Evolutionary conservation across 1,140 invertebrate species (phyloP).

Genomic region (Subanguina moxae): DNA sequence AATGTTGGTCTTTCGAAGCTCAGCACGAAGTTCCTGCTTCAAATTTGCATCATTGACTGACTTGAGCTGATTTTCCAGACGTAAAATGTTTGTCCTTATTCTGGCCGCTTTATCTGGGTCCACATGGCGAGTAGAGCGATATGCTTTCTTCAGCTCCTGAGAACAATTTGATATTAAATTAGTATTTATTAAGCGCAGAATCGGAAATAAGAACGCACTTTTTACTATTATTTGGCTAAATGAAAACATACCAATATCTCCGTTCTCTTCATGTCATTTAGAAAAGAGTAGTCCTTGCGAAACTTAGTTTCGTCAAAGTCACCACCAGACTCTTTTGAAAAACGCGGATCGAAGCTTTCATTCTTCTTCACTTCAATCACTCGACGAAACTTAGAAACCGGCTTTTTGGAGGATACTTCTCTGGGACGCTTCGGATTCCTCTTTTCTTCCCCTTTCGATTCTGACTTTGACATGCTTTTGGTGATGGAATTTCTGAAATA

Average conservation of each 20-base stretch:
- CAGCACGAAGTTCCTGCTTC: slow-evolving; percentile 10
- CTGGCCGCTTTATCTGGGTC: slow-evolving; percentile 10
- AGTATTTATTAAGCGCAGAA: neutral
- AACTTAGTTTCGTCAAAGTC: slow-evolving; percentile 23
- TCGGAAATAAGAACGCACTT: slow-evolving; percentile 21
- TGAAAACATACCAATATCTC: slow-evolving; percentile 28
- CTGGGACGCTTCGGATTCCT: slow-evolving; percentile 12
- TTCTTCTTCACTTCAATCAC: slow-evolving; percentile 11
- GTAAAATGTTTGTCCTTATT: slow-evolving; percentile 22
- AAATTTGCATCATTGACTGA: slow-evolving; percentile 8
- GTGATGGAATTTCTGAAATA: too few species aligned
- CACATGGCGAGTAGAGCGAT: neutral
- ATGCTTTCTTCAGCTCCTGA: slow-evolving; percentile 6
- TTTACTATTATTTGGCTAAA: neutral
- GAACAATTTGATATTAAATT: neutral
- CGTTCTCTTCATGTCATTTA: slow-evolving; percentile 19
- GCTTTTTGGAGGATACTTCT: slow-evolving; percentile 19
- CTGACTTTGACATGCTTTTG: too few species aligned
- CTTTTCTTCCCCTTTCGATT: neutral
- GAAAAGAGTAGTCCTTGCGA: slow-evolving; percentile 27
- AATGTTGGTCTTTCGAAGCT: slow-evolving; percentile 22
- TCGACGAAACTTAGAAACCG: slow-evolving; percentile 14
- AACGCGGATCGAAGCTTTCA: slow-evolving; percentile 26
- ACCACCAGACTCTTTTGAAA: slow-evolving; percentile 15
- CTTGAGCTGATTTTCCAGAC: slow-evolving; percentile 23